These are phyloP conservation scores for Myopa tessellatipennis DNA, from an alignment of 2,888 invertebrate species.

Conservation along the genomic window DNA sequence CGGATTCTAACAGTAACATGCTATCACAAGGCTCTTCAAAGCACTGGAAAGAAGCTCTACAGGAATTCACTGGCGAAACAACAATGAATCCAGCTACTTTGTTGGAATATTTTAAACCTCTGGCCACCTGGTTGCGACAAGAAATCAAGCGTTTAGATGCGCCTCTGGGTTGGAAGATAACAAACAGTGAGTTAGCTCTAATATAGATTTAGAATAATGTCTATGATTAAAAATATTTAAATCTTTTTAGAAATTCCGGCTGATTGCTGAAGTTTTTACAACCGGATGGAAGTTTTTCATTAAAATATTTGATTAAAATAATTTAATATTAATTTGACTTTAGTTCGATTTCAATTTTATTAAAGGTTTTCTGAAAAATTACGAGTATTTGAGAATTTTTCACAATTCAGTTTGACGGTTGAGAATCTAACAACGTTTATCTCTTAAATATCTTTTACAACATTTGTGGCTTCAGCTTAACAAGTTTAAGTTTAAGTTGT, in stretches of 20 bases:
- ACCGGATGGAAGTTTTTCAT: background rate
- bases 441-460: no score
- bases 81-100: slow-evolving; percentile 81
- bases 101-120: slow-evolving; percentile 83
- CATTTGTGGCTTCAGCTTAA: no score
- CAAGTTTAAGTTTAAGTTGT: no score
- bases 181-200: slow-evolving; percentile 59
- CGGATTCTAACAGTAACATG: slow-evolving; percentile 76
- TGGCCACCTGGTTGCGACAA: slow-evolving; percentile 78
- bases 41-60: slow-evolving; percentile 85
- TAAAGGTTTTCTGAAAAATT: no score
- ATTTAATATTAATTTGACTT: no score
- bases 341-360: no score
- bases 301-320: no score
- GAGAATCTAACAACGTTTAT: no score
- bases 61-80: slow-evolving; percentile 81
- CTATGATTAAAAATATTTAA: background rate
- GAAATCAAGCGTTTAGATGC: slow-evolving; percentile 78
- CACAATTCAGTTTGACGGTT: no score
- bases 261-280: background rate
- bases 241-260: background rate
- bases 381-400: no score
- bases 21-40: slow-evolving; percentile 77
- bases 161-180: slow-evolving; percentile 72
- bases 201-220: background rate